A percentile compares a stretch with the other conserved stretches of the same genome.
Conservation (phyloP, 2,888 invertebrate species). For the Erebia ligea region DNA sequence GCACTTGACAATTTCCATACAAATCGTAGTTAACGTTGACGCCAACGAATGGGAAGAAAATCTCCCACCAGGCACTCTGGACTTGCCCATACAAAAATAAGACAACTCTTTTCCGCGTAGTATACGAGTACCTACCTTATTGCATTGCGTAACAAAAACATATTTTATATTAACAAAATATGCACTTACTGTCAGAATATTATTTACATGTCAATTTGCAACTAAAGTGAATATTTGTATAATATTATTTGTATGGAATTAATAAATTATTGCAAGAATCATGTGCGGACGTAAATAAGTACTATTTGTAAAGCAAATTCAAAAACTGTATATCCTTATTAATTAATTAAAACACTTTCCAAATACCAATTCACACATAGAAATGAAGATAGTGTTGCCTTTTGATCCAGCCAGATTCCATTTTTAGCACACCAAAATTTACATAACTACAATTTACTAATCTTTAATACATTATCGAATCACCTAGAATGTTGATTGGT, state of each 20-base stretch:
- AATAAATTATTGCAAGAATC: not conserved
- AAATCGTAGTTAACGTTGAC: too few species aligned
- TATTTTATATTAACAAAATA: constrained; percentile 1
- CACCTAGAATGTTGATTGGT: not conserved
- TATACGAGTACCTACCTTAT: not conserved
- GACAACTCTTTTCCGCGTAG: too few species aligned
- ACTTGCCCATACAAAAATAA: too few species aligned
- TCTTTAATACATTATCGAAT: not conserved
- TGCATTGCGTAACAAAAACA: constrained; percentile 13
- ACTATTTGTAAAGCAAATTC: not conserved
- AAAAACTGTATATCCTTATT: not conserved
- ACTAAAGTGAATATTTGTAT: not conserved
- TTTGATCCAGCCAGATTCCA: constrained; percentile 15
- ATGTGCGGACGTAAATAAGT: not conserved
- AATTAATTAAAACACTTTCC: not conserved
- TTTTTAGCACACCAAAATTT: not conserved
- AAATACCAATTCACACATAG: not conserved
- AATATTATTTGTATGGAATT: not conserved
- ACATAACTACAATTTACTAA: not conserved
- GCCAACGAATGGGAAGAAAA: too few species aligned
- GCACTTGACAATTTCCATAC: too few species aligned
- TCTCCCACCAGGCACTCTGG: too few species aligned
- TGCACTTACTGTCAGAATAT: not conserved
- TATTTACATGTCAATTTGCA: constrained; percentile 2
- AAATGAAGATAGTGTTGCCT: not conserved